Conservation (phyloP, 1,140 invertebrate species). For the Nasonia longicornis region DNA sequence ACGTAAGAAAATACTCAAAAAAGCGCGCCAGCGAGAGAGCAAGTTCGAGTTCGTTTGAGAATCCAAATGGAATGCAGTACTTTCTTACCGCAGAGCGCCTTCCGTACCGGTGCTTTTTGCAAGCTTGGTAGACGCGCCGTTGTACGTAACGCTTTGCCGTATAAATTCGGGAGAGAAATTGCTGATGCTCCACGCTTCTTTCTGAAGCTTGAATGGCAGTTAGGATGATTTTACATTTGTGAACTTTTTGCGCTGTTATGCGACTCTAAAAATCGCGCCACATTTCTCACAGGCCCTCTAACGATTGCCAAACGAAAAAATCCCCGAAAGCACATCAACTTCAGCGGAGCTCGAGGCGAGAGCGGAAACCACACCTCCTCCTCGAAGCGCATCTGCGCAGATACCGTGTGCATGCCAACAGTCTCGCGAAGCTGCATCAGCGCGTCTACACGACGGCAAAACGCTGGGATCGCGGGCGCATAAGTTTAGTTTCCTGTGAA, state of each 20-base stretch:
- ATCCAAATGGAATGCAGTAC: neutral
- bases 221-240: too few species aligned
- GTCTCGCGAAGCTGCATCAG: neutral
- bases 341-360: neutral
- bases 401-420: neutral
- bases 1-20: neutral
- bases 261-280: too few species aligned
- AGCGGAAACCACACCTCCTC: neutral
- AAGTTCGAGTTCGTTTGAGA: neutral
- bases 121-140: too few species aligned
- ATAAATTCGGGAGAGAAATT: too few species aligned
- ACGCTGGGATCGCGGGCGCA: neutral
- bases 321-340: neutral
- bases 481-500: constrained; percentile 45
- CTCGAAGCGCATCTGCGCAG: neutral
- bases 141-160: too few species aligned
- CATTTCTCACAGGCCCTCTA: too few species aligned
- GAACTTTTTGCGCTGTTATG: too few species aligned
- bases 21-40: neutral
- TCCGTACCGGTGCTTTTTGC: too few species aligned
- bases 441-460: neutral
- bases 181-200: too few species aligned
- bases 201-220: too few species aligned
- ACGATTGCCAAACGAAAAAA: neutral
- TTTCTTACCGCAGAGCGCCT: neutral